Base-by-base conservation (phyloP, 2,888 invertebrate species). In the Drosophila neutralis region DNA sequence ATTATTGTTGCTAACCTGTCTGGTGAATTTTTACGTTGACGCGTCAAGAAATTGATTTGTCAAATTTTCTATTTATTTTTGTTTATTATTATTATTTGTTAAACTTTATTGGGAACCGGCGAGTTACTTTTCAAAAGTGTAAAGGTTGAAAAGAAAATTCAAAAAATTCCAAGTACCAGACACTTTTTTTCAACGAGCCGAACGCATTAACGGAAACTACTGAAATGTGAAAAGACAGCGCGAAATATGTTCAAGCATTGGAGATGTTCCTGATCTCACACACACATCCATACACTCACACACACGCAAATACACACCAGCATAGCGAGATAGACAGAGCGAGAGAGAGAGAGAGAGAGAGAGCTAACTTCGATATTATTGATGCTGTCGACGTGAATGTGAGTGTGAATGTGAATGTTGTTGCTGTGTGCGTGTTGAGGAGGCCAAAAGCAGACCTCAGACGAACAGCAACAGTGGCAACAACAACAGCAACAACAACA, bases 201-300 rank as follows among this genome's bases (percentile, higher is more conserved):
- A 88, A 85, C 85, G 85, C 85, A 85, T 82, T 88, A 85, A 88
- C 88, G 85, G 88, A 86, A 85, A 85, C 85, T 88, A 85, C 82
- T 88, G 86, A 85, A 85, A 85, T 85, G 85, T 85, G 88, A 86
- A 80, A 82, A 88, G 82, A 78, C 84, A 83, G 83, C 83, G 86
- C 73, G 74, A 67, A 87, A 84, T 45, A 76, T 85, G 81, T 85
- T 87, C 59, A 84, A 87, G 81, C 86, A 78, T 78, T 83, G 80
- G 78, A 80, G 78, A 76, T 70, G 76, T 83, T 87, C 83, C 84
- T 82, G 83, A 78, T 70, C 79, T 64, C 73, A 52, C 61, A 72
- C 66, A 63, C 48, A 63, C 40, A 69, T n/a, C 48, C 15, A 52
- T 11, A 49, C 57, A 57, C 48, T 60, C 15, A 38, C 42, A 66